Evolutionary conservation across 2,113 vertebrate species (phyloP).

Genomic region (Meles meles): DNA sequence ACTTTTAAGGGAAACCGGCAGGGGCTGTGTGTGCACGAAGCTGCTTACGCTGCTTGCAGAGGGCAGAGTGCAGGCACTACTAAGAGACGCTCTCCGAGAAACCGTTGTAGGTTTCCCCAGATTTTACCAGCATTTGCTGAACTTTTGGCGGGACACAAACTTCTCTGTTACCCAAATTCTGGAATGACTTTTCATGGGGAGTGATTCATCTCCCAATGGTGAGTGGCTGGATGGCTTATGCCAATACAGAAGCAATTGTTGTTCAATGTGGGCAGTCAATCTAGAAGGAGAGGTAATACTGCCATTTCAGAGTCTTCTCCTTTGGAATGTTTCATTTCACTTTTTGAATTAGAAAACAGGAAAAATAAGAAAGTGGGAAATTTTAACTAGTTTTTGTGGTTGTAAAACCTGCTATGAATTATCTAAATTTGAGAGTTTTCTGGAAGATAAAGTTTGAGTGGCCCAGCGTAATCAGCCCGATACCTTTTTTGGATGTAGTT

Average conservation of each 20-base stretch:
- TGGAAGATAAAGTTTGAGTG: conserved; percentile 67
- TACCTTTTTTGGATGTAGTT: conserved; percentile 37
- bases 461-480: background rate
- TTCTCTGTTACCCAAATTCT: conserved; percentile 27
- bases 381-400: conserved; percentile 75
- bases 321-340: conserved; percentile 70
- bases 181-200: conserved; percentile 69
- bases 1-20: conserved; percentile 72
- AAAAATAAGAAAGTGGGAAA: conserved; percentile 72
- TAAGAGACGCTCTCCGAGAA: conserved; percentile 74
- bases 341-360: conserved; percentile 75
- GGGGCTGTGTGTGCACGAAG: conserved; percentile 55
- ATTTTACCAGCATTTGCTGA: conserved; percentile 75
- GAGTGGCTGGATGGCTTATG: conserved; percentile 39
- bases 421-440: conserved; percentile 68
- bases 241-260: conserved; percentile 73
- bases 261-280: conserved; percentile 65
- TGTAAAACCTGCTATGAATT: conserved; percentile 78
- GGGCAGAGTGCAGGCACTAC: conserved; percentile 68
- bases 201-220: conserved; percentile 36
- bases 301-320: conserved; percentile 36
- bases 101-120: conserved; percentile 66
- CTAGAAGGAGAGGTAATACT: conserved; percentile 59
- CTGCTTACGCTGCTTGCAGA: conserved; percentile 65
- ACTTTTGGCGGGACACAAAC: conserved; percentile 68